Base-by-base conservation (phyloP, 1,140 invertebrate species). In the Andricus grossulariae region DNA sequence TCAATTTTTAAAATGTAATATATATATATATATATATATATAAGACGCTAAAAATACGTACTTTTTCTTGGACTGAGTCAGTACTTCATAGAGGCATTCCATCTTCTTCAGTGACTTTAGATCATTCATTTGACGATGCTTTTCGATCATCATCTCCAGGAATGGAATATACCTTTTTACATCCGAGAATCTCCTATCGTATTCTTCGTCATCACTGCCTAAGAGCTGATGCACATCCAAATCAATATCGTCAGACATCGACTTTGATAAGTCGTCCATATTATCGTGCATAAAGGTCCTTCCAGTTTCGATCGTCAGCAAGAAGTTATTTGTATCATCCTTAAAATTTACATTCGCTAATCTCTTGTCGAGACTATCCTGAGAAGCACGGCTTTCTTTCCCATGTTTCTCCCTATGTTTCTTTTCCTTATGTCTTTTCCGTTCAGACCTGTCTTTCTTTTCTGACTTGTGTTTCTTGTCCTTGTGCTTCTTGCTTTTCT, bases 131-230 rank as follows among this genome's bases (percentile, higher is more conserved):
- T 50, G 50, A 21, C 50, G 71, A 39, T 66, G 60, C 10, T 75
- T 79, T 74, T 90, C 90, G 76, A 95, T 94, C 92, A 94, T 94
- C 73, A 88, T 92, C 83, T 94, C 93, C 84, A 95, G 86, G 84
- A 94, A 94, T 25, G 94, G 94, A 83, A 94, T 93, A 86, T 94
- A 94, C 73, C 93, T 92, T 89, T 94, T 93, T 92, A 95, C 93
- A 82, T 94, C 93, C 75, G 92, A 91, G 79, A 94, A 92, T 84
- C 94, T 94, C 49, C 86, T 90, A 70, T 93, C 91, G 89, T 94
- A 94, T 51, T 92, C 91, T 70, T 91, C 90, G 45, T 84, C 74
- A 4, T 66, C 60, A 39, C 16, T 32, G 0, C 39, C 60, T 13
- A 66, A 39, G 5, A n/a, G 39, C n/a, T 66, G 13, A 4, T 66